Base-by-base conservation (phyloP, 1,140 invertebrate species). In the Drosophila sp. region DNA sequence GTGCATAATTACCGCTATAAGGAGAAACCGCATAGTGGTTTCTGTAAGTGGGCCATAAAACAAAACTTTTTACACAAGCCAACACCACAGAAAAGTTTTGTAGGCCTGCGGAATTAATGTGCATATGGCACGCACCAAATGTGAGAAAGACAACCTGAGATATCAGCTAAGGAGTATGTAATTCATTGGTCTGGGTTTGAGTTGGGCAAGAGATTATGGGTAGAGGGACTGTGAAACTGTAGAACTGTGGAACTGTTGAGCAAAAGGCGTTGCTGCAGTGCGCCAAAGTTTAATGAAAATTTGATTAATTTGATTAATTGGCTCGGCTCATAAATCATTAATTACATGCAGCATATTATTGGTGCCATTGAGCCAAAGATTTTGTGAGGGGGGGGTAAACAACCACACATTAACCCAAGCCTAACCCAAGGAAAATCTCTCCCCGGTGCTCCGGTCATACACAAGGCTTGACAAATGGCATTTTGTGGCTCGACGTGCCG, bases 291-390 rank as follows among this genome's bases (percentile, higher is more conserved):
- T 73, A 87, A 87, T 87, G 83, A 72, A 78, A 73, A 59, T 89
- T 82, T 76, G 83, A 87, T 87, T 89, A 78, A 82, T 89, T 89
- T 89, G 83, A 89, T 89, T 89, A 89, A 89, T 89, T 89, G 83
- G 72, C 58, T 7, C 6, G 25, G 36, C 79, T 76, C 76, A 89
- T 89, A 89, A 89, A 79, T 89, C 83, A 89, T 89, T 74, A 78
- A 78, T 83, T 78, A 83, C 53, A 78, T 87, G 78, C 72, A 61
- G 80, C 63, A 72, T 74, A 77, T 77, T 89, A 87, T 87, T 89
- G 79, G 72, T 72, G 72, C 21, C 65, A 76, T 72, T 65, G 59
- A 78, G 59, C 38, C 62, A 48, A 29, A 25, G 18, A 48, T 29
- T n/a, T 32, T 18, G 27, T 14, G 41, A 4, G 27, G 7, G 29